These are phyloP conservation scores for Chrysomela aeneicollis DNA, from an alignment of 2,888 invertebrate genomes.

Conservation along the genomic window DNA sequence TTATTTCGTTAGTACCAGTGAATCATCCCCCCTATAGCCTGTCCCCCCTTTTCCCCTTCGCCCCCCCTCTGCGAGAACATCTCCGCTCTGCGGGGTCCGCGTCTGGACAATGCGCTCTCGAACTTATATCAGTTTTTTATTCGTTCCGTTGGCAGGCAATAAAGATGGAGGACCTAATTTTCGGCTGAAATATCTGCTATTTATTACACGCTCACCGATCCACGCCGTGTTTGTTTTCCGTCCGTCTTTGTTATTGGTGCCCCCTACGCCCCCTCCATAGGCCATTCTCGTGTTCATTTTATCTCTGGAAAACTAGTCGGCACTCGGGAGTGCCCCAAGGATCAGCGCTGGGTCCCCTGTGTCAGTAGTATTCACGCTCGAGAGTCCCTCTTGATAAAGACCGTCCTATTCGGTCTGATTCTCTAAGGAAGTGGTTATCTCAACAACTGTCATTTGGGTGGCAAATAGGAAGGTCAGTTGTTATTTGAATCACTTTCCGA, in stretches of 20 bases:
- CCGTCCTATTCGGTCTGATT: too few relatives aligned
- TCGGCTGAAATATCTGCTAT: conserved; percentile 58
- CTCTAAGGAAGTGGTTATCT: too few relatives aligned
- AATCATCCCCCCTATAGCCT: conserved; percentile 50
- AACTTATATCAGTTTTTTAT: conserved; percentile 59
- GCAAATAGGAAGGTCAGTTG: too few relatives aligned
- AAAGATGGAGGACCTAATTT: conserved; percentile 61
- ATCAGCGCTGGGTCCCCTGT: too few relatives aligned
- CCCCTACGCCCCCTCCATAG: too few relatives aligned
- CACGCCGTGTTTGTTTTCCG: conserved; percentile 26
- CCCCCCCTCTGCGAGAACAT: conserved; percentile 50
- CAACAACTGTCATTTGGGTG: too few relatives aligned
- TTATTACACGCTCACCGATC: conserved; percentile 50
- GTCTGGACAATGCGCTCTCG: conserved; percentile 58
- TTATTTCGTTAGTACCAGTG: conserved; percentile 56
- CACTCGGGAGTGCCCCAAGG: too few relatives aligned
- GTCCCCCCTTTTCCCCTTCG: conserved; percentile 35
- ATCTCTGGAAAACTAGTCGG: too few relatives aligned
- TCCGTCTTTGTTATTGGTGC: conserved; percentile 5
- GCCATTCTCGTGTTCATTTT: too few relatives aligned
- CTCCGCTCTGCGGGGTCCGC: conserved; percentile 56
- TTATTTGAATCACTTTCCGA: too few relatives aligned
- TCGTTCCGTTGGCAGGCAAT: conserved; percentile 59
- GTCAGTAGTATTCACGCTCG: too few relatives aligned
- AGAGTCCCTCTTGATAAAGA: too few relatives aligned